Conservation (phyloP, 1,140 invertebrate genomes). For the Amphibalanus amphitrite region DNA sequence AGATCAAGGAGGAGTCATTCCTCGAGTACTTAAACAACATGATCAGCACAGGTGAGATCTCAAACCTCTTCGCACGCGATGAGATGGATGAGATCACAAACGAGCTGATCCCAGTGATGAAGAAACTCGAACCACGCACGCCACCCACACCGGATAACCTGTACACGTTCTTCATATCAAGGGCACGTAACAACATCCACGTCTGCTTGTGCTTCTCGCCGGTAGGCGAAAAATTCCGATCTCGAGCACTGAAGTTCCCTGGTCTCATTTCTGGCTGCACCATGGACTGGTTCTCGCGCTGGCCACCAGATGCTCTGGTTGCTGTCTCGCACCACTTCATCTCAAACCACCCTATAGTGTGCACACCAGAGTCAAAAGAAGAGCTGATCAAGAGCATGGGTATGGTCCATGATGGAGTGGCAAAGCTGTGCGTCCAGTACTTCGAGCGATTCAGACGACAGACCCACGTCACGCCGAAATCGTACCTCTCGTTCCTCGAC, state of each 20-base stretch:
- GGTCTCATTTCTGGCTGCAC: constrained; percentile 75
- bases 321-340: constrained; percentile 65
- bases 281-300: constrained; percentile 75
- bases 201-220: constrained; percentile 75
- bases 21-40: constrained; percentile 78
- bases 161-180: constrained; percentile 64
- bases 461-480: constrained; percentile 73
- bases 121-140: constrained; percentile 52
- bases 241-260: constrained; percentile 53
- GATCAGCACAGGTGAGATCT: constrained; percentile 57
- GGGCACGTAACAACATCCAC: constrained; percentile 61
- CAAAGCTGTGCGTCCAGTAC: constrained; percentile 50
- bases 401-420: constrained; percentile 60
- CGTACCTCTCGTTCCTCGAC: constrained; percentile 60
- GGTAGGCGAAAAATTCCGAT: constrained; percentile 58
- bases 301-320: constrained; percentile 65
- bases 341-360: constrained; percentile 45
- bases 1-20: constrained; percentile 78
- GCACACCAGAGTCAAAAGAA: constrained; percentile 46
- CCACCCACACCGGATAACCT: constrained; percentile 62
- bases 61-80: constrained; percentile 86
- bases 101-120: constrained; percentile 61
- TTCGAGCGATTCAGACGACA: constrained; percentile 61
- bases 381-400: constrained; percentile 62
- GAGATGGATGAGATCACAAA: constrained; percentile 72